Evolutionary conservation across 2,888 invertebrate genomes (phyloP).

Genomic region (Clostera curtula): DNA sequence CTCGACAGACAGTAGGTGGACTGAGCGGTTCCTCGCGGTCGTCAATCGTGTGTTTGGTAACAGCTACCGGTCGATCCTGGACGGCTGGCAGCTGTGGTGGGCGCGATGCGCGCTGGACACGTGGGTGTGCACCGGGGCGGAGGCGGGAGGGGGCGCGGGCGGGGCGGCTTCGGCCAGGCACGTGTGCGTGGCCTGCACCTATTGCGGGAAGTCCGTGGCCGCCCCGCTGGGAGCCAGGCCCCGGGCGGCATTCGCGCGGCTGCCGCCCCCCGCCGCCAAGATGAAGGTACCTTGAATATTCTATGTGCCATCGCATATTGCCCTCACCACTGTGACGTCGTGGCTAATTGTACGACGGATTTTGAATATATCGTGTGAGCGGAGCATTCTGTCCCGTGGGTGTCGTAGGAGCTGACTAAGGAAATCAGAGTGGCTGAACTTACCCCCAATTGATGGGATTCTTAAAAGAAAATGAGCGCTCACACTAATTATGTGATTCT

Average conservation of each 20-base stretch:
- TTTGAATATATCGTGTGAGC: too few relatives aligned
- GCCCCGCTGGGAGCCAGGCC: slow-evolving; percentile 77
- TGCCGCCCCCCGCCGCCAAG: slow-evolving; percentile 81
- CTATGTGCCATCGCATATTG: neutral
- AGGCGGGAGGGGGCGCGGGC: slow-evolving; percentile 75
- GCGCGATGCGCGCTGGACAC: slow-evolving; percentile 93
- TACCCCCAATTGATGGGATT: too few relatives aligned
- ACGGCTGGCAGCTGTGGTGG: slow-evolving; percentile 94
- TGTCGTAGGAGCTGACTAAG: too few relatives aligned
- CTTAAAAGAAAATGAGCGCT: too few relatives aligned
- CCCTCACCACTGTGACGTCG: neutral
- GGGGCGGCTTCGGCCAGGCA: slow-evolving; percentile 29
- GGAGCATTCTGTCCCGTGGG: too few relatives aligned
- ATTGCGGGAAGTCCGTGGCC: slow-evolving; percentile 95
- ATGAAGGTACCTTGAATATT: slow-evolving; percentile 72
- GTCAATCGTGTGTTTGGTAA: neutral
- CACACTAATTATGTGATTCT: too few relatives aligned
- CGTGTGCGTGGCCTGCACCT: slow-evolving; percentile 88
- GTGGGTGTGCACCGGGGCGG: slow-evolving; percentile 79
- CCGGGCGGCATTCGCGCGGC: slow-evolving; percentile 73
- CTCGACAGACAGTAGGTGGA: too few relatives aligned
- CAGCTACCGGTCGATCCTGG: slow-evolving; percentile 89
- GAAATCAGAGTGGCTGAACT: too few relatives aligned
- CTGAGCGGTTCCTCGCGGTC: neutral
- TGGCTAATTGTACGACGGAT: too few relatives aligned